A percentile compares a stretch with the other conserved stretches of the same genome.
Evolutionary conservation across 2,888 invertebrate species (phyloP).

Genomic region (Schizaphis graminum): DNA sequence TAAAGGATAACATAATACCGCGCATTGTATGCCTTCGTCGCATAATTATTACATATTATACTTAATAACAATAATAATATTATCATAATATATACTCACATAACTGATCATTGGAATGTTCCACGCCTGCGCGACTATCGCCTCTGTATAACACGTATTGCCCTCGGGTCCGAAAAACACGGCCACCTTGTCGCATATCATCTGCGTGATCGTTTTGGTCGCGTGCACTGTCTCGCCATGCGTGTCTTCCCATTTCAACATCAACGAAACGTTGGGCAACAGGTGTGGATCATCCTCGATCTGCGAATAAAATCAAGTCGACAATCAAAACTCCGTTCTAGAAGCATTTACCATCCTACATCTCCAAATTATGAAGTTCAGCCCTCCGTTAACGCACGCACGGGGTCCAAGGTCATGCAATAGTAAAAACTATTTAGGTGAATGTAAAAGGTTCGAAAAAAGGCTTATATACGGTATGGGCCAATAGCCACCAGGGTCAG

Average conservation of each 20-base stretch:
- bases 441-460: background rate
- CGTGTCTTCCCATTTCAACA: slow-evolving; percentile 86
- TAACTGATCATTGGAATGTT: slow-evolving; percentile 98
- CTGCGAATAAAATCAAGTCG: slow-evolving; percentile 72
- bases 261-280: slow-evolving; percentile 81
- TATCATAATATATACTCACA: slow-evolving; percentile 77
- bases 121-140: slow-evolving; percentile 91
- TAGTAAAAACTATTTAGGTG: background rate
- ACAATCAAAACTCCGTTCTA: background rate
- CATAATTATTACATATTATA: background rate
- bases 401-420: background rate
- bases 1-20: background rate
- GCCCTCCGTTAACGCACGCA: background rate
- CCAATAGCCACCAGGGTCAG: too few relatives aligned
- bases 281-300: slow-evolving; percentile 80
- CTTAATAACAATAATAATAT: background rate
- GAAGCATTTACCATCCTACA: background rate
- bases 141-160: slow-evolving; percentile 89
- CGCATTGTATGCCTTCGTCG: background rate
- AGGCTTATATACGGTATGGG: background rate
- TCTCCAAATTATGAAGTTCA: background rate
- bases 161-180: slow-evolving; percentile 98
- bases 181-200: slow-evolving; percentile 90
- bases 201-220: slow-evolving; percentile 87
- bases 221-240: slow-evolving; percentile 87